Evolutionary conservation across 1,140 invertebrate genomes (phyloP), one percentile per base, ranked within the genome.

Genomic region (Drosophila setifemur): DNA sequence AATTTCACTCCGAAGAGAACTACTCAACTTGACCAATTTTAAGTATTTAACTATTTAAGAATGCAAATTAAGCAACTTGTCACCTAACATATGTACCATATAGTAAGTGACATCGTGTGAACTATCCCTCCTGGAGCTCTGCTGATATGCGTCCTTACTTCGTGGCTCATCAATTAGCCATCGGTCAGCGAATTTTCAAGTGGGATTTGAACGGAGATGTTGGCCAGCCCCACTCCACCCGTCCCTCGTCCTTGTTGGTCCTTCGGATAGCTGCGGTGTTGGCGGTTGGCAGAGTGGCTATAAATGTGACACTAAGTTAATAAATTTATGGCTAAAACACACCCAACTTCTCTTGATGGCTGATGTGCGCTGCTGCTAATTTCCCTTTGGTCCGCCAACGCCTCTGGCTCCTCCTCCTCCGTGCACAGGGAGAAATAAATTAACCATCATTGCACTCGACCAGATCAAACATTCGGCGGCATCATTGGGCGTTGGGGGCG

Each of bases 291-390:
- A 54, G 68, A 85, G 78, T 61, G 79, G 64, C 78, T 61, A 81
- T 85, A 86, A 85, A 85, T 79, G 81, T 86, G 81, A 86, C 81
- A 85, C 81, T 86, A 86, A 85, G 81, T 81, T 85, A 85, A 85
- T 85, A 85, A 86, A 85, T 86, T 85, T 85, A 85, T 86, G 81
- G 61, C 81, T 58, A 66, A 86, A 86, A 86, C 81, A 85, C 81
- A 86, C 81, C 81, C 75, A 81, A 61, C 75, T 57, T 55, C 77
- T 57, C 53, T n/a, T 73, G 61, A 48, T 53, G 57, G 28, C 19
- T 48, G 54, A 28, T 54, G 47, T 12, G 28, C 68, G 61, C 42
- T 55, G 54, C 18, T 49, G 61, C 54, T 74, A 58, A 70, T 70
- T 70, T 70, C 67, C 66, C 66, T 49, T 29, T 18, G 42, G 42